phyloP scores from a whole-genome alignment of 2,113 vertebrate genomes.

The Scomber japonicus region DNA sequence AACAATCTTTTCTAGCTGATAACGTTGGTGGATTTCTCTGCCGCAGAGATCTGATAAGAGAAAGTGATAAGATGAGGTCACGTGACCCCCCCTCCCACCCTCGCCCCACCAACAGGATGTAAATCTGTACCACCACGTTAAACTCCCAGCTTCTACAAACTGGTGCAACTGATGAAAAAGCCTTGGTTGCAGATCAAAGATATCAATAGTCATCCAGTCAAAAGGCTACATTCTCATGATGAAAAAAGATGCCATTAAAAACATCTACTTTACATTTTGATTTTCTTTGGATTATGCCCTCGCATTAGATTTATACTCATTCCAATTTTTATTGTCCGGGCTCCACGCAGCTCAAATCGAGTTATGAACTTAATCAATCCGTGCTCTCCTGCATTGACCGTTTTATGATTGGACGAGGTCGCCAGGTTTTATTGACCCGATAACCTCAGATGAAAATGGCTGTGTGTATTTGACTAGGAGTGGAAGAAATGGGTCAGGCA shows the following conservation, averaged over 20 bases:
- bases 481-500: slow-evolving; percentile 53
- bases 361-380: slow-evolving; percentile 85
- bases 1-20: slow-evolving; percentile 44
- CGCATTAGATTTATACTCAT: slow-evolving; percentile 78
- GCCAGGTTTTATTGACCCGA: slow-evolving; percentile 81
- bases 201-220: slow-evolving; percentile 68
- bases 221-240: slow-evolving; percentile 67
- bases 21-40: slow-evolving; percentile 27
- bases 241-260: slow-evolving; percentile 78
- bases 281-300: slow-evolving; percentile 78
- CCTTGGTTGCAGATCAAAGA: slow-evolving; percentile 41
- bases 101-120: slow-evolving; percentile 15
- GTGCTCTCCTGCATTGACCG: slow-evolving; percentile 68
- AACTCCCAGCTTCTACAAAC: background rate
- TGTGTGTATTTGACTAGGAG: slow-evolving; percentile 53
- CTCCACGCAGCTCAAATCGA: slow-evolving; percentile 75
- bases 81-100: slow-evolving; percentile 6
- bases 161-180: slow-evolving; percentile 32
- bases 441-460: slow-evolving; percentile 81
- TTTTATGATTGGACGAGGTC: slow-evolving; percentile 84
- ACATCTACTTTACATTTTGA: slow-evolving; percentile 79
- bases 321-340: slow-evolving; percentile 77
- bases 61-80: slow-evolving; percentile 33
- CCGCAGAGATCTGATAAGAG: slow-evolving; percentile 13
- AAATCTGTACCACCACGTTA: slow-evolving; percentile 14